phyloP scores from a whole-genome alignment of 2,888 invertebrate species.

The Calliphora vomitoria region DNA sequence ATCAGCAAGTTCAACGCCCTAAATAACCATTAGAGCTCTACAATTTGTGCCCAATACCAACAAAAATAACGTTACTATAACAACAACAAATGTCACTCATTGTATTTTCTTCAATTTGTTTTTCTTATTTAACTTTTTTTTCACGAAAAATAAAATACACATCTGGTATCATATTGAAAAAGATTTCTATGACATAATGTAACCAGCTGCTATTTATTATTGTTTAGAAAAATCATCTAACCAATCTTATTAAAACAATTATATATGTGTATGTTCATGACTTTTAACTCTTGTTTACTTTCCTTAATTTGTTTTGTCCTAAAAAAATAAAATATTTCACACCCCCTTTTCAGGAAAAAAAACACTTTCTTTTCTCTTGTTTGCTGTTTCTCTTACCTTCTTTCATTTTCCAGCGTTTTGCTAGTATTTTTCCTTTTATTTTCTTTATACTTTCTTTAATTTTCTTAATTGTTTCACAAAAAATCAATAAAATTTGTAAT shows the following conservation, averaged over 20 bases:
- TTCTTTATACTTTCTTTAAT: not conserved
- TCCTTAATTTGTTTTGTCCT: too few species aligned
- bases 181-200: too few species aligned
- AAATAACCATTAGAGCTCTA: not conserved
- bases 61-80: conserved; percentile 2
- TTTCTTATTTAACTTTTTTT: not conserved
- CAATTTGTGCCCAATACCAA: not conserved
- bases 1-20: conserved; percentile 21
- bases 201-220: too few species aligned
- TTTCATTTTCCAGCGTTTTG: not conserved
- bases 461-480: not conserved
- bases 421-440: not conserved
- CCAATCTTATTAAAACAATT: too few species aligned
- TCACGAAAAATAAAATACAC: not conserved
- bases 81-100: conserved; percentile 28
- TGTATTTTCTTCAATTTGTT: not conserved
- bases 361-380: not conserved
- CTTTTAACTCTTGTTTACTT: too few species aligned
- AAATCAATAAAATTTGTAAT: conserved; percentile 14
- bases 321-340: too few species aligned
- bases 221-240: too few species aligned
- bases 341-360: too few species aligned
- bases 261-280: too few species aligned
- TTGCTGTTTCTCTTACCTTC: not conserved
- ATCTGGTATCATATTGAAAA: not conserved